phyloP scores from a whole-genome alignment of 2,888 invertebrate species.

The Caenorhabditis afra region DNA sequence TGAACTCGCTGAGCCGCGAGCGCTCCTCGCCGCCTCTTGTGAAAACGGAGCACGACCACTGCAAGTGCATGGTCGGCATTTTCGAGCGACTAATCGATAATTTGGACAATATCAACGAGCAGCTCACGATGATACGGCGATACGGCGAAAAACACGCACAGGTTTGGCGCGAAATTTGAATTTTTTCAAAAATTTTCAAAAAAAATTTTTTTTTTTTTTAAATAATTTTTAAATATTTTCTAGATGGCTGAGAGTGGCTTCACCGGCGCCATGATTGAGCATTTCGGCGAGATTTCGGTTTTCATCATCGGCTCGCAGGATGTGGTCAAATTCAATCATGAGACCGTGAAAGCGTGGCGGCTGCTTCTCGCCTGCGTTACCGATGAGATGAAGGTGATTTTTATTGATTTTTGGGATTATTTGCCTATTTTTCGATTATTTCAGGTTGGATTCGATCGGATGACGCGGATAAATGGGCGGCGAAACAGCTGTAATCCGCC shows the following conservation, averaged over 20 bases:
- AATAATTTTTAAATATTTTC: conserved; percentile 3
- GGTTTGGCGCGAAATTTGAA: too few relatives aligned
- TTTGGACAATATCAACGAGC: conserved; percentile 64
- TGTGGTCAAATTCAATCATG: conserved; percentile 69
- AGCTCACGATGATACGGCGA: conserved; percentile 60
- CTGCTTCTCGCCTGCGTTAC: conserved; percentile 68
- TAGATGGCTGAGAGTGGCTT: conserved; percentile 72
- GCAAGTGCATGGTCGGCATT: conserved; percentile 68
- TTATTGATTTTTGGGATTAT: too few relatives aligned
- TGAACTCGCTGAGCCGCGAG: conserved; percentile 70
- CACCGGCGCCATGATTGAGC: conserved; percentile 70
- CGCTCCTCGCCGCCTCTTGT: conserved; percentile 64
- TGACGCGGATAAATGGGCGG: conserved; percentile 58
- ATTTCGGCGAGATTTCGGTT: conserved; percentile 69
- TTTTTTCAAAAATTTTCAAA: not conserved
- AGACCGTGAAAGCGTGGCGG: conserved; percentile 70
- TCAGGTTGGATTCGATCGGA: conserved; percentile 60
- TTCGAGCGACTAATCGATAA: conserved; percentile 64
- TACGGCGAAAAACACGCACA: conserved; percentile 73
- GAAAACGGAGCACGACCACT: conserved; percentile 71
- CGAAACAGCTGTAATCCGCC: conserved; percentile 83
- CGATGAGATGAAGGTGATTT: conserved; percentile 70
- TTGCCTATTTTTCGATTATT: too few relatives aligned
- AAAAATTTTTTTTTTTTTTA: not conserved
- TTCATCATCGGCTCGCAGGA: conserved; percentile 70